phyloP scores from a whole-genome alignment of 2,797 vertebrate genomes.

The Melanogrammus aeglefinus region DNA sequence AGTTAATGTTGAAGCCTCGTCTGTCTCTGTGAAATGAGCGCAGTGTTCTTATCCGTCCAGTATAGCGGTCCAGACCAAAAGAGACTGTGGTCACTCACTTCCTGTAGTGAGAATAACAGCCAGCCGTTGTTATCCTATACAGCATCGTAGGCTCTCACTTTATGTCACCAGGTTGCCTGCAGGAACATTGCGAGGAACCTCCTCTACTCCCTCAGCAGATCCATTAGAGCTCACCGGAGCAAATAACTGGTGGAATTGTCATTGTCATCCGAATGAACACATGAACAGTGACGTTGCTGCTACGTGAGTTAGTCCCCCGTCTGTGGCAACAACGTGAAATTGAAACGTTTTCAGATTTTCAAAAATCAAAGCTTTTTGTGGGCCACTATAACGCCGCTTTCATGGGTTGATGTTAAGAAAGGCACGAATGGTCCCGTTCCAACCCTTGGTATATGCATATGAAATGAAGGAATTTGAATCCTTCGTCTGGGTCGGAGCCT shows the following conservation, averaged over 20 bases:
- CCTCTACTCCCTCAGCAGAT: no score
- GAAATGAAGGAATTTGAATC: constrained; percentile 27
- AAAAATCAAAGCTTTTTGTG: neutral
- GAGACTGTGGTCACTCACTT: constrained; percentile 45
- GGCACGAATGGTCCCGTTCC: neutral
- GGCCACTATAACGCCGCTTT: neutral
- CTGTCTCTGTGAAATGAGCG: constrained; percentile 55
- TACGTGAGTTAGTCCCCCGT: neutral
- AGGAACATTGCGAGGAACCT: no score
- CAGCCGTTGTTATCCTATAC: no score
- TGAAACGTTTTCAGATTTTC: neutral
- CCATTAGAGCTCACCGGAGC: no score
- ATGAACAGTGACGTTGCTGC: neutral
- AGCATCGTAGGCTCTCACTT: no score
- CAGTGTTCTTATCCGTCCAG: constrained; percentile 59
- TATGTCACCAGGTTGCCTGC: no score
- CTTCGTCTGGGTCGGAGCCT: constrained; percentile 36
- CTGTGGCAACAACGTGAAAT: neutral
- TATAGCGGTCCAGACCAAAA: constrained; percentile 56
- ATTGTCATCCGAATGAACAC: neutral
- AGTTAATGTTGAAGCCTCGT: constrained; percentile 59
- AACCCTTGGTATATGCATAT: constrained; percentile 36
- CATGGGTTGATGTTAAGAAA: constrained; percentile 27
- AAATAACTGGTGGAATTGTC: neutral
- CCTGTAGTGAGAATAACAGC: no score